A percentile compares a stretch with the other conserved stretches of the same genome.
Conservation (phyloP, 1,140 invertebrate species). For the Metopolophium dirhodum region DNA sequence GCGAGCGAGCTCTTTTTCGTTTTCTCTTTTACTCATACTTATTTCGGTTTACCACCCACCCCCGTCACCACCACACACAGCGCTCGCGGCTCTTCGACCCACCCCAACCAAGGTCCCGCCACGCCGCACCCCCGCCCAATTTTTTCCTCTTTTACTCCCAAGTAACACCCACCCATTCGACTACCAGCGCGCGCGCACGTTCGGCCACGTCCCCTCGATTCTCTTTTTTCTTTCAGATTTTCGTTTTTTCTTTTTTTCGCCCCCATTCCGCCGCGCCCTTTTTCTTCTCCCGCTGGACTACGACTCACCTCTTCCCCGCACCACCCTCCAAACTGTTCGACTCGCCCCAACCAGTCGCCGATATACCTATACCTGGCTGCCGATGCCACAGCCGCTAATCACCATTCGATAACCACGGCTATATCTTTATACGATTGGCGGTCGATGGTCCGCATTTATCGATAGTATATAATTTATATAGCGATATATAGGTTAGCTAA, state of each 20-base stretch:
- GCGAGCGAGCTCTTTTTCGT: conserved; percentile 27
- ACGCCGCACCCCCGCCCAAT: conserved; percentile 10
- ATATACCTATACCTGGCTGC: not conserved
- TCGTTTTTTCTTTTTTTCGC: not conserved
- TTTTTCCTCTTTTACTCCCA: not conserved
- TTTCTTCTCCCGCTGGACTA: not conserved
- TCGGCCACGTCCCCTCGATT: conserved; percentile 48
- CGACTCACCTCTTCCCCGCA: too few relatives aligned
- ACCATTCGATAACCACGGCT: not conserved
- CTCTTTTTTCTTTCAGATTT: not conserved
- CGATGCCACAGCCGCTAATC: not conserved
- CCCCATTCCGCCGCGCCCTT: not conserved
- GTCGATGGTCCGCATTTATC: not conserved
- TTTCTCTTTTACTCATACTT: not conserved
- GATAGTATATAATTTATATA: not conserved
- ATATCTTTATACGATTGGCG: not conserved
- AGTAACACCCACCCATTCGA: conserved; percentile 54
- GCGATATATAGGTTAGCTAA: not conserved
- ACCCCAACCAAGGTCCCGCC: not conserved
- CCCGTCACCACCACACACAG: not conserved
- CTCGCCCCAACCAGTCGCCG: not conserved
- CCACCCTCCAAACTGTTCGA: not conserved
- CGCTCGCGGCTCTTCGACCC: not conserved
- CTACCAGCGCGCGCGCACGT: conserved; percentile 28
- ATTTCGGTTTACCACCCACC: not conserved